A percentile compares a stretch with the other conserved stretches of the same genome.
Conservation (phyloP, 2,888 invertebrate species). For the Blastobasis lacticolella region DNA sequence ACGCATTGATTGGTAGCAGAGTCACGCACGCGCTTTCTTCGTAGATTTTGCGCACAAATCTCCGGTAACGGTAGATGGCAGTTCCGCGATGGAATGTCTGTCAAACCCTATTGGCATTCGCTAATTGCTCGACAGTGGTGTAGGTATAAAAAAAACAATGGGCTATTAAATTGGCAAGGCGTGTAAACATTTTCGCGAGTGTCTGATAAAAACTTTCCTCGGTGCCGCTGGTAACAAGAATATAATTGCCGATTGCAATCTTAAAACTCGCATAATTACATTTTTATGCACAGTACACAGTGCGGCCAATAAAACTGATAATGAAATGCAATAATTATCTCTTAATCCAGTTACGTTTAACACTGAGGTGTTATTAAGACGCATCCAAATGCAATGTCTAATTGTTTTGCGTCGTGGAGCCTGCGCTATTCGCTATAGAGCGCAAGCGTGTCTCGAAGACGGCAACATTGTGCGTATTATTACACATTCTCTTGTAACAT, state of each 20-base stretch:
- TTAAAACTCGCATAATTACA: not conserved
- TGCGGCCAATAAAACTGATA: slow-evolving; percentile 3
- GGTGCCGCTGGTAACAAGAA: no score
- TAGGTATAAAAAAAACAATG: no score
- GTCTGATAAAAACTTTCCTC: no score
- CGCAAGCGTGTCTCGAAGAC: no score
- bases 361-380: slow-evolving; percentile 13
- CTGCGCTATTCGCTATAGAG: no score
- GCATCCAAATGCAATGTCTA: not conserved
- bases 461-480: no score
- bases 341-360: slow-evolving; percentile 15
- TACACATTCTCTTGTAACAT: no score
- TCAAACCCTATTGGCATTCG: slow-evolving; percentile 15
- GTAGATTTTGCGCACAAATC: slow-evolving; percentile 67
- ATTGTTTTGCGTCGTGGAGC: no score
- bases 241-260: slow-evolving; percentile 1
- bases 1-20: slow-evolving; percentile 47
- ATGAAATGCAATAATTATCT: slow-evolving; percentile 16
- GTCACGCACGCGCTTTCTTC: slow-evolving; percentile 70
- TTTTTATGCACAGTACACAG: no score
- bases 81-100: slow-evolving; percentile 52
- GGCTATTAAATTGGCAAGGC: no score
- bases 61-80: slow-evolving; percentile 61
- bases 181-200: no score
- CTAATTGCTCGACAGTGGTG: not conserved